Evolutionary conservation across 2,113 vertebrate species (phyloP).

Genomic region (Sylvietta virens): DNA sequence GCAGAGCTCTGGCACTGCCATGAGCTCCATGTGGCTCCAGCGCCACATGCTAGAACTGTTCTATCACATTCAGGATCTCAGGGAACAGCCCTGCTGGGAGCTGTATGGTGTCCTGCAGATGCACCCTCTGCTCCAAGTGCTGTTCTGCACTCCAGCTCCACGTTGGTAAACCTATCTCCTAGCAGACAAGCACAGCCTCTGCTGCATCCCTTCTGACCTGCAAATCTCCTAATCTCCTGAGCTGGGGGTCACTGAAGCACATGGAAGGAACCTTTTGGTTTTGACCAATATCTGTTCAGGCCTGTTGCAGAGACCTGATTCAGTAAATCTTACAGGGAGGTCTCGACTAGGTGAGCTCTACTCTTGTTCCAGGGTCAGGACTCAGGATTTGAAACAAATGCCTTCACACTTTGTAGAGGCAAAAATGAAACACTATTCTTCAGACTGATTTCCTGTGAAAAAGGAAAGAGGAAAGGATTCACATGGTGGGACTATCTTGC

Average conservation of each 20-base stretch:
- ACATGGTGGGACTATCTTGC: not conserved
- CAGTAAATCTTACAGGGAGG: not conserved
- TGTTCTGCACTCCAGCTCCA: not conserved
- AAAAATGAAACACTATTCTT: not conserved
- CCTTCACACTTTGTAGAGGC: not conserved
- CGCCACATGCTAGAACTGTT: fast-evolving
- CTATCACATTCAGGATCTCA: not conserved
- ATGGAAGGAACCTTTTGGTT: not conserved
- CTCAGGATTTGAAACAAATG: not conserved
- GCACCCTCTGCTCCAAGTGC: fast-evolving
- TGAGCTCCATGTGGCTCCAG: not conserved
- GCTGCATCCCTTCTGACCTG: not conserved
- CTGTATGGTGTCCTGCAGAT: not conserved
- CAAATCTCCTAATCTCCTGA: fast-evolving
- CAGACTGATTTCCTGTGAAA: not conserved
- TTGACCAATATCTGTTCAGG: not conserved
- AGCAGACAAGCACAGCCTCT: not conserved
- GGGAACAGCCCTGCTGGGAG: not conserved
- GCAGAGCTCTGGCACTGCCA: not conserved
- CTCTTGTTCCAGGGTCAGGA: not conserved
- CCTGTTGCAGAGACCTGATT: not conserved
- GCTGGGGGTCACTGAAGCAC: not conserved
- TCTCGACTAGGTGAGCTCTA: fast-evolving
- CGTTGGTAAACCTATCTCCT: fast-evolving
- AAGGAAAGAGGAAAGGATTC: not conserved